Evolutionary conservation across 2,888 invertebrate genomes (phyloP).

Genomic region (Athrips mouffetella): DNA sequence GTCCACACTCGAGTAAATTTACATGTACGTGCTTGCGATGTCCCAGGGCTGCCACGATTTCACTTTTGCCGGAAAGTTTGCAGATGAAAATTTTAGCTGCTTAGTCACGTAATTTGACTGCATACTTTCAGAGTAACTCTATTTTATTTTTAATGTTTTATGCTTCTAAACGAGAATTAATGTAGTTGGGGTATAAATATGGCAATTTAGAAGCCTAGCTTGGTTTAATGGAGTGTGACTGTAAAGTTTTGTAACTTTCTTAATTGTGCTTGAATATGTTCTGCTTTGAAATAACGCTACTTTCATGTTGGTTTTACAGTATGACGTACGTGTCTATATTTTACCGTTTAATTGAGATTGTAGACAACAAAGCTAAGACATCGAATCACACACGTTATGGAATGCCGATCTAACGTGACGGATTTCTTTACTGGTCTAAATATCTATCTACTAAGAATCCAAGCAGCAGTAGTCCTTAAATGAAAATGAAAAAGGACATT

Average conservation of each 20-base stretch:
- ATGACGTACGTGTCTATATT: too few species aligned
- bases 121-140: neutral
- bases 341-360: too few species aligned
- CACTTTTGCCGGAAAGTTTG: conserved; percentile 10
- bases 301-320: too few species aligned
- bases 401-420: too few species aligned
- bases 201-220: neutral
- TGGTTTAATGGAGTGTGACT: neutral
- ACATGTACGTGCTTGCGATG: conserved; percentile 47
- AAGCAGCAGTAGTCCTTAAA: too few species aligned
- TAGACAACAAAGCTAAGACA: too few species aligned
- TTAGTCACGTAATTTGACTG: conserved; percentile 8
- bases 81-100: conserved; percentile 4
- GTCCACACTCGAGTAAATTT: conserved; percentile 43
- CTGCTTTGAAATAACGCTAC: too few species aligned
- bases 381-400: too few species aligned
- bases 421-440: too few species aligned
- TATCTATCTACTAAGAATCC: too few species aligned
- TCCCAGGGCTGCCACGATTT: conserved; percentile 44
- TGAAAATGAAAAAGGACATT: too few species aligned
- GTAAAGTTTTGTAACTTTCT: neutral
- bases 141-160: conserved; percentile 7
- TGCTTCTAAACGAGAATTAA: neutral
- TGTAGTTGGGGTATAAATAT: conserved; percentile 1
- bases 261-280: too few species aligned